Percentiles rank a stretch among this genome's conserved stretches.
Evolutionary conservation across 1,140 invertebrate species (phyloP).

Genomic region (Triops cancriformis): DNA sequence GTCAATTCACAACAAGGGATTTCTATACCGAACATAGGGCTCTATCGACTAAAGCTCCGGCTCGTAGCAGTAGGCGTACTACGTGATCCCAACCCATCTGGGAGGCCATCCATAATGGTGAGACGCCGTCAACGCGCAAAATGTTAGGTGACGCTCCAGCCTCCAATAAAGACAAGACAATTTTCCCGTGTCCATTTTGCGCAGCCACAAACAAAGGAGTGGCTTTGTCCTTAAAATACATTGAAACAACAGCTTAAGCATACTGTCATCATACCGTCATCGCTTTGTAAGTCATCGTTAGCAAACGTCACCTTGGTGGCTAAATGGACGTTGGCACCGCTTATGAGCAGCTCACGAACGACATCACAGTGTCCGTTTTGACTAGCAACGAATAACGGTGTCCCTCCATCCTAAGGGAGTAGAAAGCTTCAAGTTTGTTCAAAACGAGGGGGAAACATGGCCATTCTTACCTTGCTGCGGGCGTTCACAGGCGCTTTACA

Average conservation of each 20-base stretch:
- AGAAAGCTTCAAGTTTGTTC: neutral
- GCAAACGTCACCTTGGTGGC: slow-evolving; percentile 66
- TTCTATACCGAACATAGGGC: slow-evolving; percentile 56
- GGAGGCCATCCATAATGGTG: slow-evolving; percentile 83
- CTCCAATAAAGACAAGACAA: slow-evolving; percentile 56
- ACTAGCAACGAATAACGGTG: slow-evolving; percentile 80
- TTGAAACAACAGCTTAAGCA: neutral
- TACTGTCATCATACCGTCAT: neutral
- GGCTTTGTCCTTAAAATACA: slow-evolving; percentile 61
- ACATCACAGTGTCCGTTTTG: slow-evolving; percentile 83
- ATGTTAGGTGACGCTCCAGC: slow-evolving; percentile 58
- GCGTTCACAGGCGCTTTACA: slow-evolving; percentile 67
- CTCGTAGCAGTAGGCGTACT: slow-evolving; percentile 62
- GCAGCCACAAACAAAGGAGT: slow-evolving; percentile 81
- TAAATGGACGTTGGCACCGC: slow-evolving; percentile 70
- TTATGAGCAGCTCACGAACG: slow-evolving; percentile 65
- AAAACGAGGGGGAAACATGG: neutral
- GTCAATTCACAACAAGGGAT: neutral
- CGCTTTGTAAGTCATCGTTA: neutral
- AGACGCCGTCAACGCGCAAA: slow-evolving; percentile 67
- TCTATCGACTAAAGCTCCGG: slow-evolving; percentile 68
- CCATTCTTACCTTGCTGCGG: slow-evolving; percentile 61
- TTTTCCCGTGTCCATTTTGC: slow-evolving; percentile 76
- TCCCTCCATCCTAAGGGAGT: slow-evolving; percentile 71
- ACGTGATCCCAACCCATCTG: slow-evolving; percentile 85